Evolutionary conservation across 1,140 invertebrate species (phyloP).

Genomic region (Aphelinus certus): DNA sequence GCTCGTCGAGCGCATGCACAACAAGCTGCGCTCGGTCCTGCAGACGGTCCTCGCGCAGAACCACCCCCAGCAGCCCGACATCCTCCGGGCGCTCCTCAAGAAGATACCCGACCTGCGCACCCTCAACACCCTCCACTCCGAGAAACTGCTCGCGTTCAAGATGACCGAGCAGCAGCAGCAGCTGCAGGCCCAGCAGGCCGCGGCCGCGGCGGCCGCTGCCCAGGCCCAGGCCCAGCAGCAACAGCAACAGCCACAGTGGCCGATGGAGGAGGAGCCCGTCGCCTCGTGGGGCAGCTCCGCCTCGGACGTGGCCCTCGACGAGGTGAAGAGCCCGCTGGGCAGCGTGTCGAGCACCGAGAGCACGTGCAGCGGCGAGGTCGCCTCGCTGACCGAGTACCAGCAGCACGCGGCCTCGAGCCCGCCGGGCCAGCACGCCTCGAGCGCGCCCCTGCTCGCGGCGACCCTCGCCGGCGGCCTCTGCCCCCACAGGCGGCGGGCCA

Average conservation of each 20-base stretch:
- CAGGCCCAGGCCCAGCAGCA: slow-evolving; percentile 42
- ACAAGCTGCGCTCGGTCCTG: slow-evolving; percentile 84
- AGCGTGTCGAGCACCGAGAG: slow-evolving; percentile 88
- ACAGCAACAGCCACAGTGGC: slow-evolving; percentile 67
- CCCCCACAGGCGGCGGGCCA: slow-evolving; percentile 76
- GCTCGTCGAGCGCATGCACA: slow-evolving; percentile 91
- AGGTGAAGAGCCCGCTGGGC: slow-evolving; percentile 83
- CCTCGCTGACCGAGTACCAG: slow-evolving; percentile 70
- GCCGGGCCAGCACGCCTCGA: slow-evolving; percentile 66
- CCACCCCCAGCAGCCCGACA: slow-evolving; percentile 80
- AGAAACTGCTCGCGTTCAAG: slow-evolving; percentile 93
- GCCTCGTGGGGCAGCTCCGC: slow-evolving; percentile 73
- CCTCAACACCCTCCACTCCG: slow-evolving; percentile 94
- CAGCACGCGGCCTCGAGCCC: slow-evolving; percentile 50
- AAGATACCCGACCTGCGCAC: slow-evolving; percentile 95
- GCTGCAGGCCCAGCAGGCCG: slow-evolving; percentile 71
- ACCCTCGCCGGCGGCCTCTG: slow-evolving; percentile 76
- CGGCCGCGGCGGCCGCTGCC: slow-evolving; percentile 51
- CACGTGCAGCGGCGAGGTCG: slow-evolving; percentile 73
- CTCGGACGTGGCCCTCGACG: slow-evolving; percentile 76
- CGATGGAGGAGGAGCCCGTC: slow-evolving; percentile 62
- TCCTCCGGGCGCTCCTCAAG: slow-evolving; percentile 88
- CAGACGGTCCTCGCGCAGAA: slow-evolving; percentile 89
- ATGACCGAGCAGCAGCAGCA: slow-evolving; percentile 88
- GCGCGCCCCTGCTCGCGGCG: slow-evolving; percentile 79